phyloP scores from a whole-genome alignment of 2,113 vertebrate genomes.

The Bubo blakistoni region DNA sequence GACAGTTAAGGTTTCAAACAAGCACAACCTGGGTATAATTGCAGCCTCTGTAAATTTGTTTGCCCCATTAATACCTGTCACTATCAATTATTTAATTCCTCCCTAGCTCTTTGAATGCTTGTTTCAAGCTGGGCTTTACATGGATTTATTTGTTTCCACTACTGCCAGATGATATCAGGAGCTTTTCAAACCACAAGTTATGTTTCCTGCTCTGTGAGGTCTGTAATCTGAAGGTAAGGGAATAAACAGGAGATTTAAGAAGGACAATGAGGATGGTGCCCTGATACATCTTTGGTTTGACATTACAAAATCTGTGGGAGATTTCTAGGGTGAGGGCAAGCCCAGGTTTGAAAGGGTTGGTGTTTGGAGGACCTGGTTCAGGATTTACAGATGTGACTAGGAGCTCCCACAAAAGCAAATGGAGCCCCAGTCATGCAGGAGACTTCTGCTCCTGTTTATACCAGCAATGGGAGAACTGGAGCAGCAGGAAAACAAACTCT shows the following conservation, averaged over 20 bases:
- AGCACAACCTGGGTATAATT: not conserved
- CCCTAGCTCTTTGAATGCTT: not conserved
- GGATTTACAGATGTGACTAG: not conserved
- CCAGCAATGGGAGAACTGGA: not conserved
- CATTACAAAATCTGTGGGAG: not conserved
- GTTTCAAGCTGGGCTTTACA: not conserved
- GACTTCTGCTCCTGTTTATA: not conserved
- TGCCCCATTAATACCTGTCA: constrained; percentile 26
- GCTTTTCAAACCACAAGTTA: not conserved
- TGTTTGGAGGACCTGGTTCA: not conserved
- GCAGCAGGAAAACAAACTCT: not conserved
- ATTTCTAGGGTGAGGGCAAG: not conserved
- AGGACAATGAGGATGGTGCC: rapidly evolving
- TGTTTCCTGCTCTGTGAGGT: not conserved
- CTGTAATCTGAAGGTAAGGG: not conserved
- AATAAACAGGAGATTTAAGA: not conserved
- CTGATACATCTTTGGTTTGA: not conserved
- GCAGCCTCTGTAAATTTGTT: constrained; percentile 8
- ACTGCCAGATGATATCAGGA: not conserved
- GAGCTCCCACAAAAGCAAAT: not conserved
- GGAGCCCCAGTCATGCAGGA: not conserved
- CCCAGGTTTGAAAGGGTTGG: not conserved
- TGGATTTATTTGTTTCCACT: not conserved
- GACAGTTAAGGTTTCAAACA: constrained; percentile 21
- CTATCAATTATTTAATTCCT: not conserved